These are phyloP conservation scores for Phortica magna DNA, from an alignment of 2,888 invertebrate species.

Conservation along the genomic window DNA sequence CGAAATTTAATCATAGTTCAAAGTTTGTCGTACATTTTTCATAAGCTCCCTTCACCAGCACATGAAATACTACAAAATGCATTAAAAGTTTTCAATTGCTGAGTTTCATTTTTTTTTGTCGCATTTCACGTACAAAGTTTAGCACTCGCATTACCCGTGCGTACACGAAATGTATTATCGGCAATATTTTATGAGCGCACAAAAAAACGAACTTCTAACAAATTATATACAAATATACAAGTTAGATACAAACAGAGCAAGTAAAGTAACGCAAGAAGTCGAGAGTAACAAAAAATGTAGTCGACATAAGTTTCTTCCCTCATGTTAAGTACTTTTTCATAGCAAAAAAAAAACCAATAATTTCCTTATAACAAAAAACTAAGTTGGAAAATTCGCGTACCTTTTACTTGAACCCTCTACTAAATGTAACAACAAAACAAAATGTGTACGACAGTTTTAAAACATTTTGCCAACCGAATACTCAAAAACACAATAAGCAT, in stretches of 20 bases:
- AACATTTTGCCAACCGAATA: neutral
- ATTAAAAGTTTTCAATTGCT: slow-evolving; percentile 32
- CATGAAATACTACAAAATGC: slow-evolving; percentile 18
- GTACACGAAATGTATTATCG: slow-evolving; percentile 24
- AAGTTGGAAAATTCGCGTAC: no score
- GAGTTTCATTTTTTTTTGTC: neutral
- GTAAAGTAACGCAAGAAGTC: neutral
- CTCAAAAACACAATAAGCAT: neutral
- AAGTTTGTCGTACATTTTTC: neutral
- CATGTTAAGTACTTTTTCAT: slow-evolving; percentile 1
- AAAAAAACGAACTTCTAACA: neutral
- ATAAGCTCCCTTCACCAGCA: neutral
- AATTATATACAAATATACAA: neutral
- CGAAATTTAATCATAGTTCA: slow-evolving; percentile 6
- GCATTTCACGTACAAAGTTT: neutral
- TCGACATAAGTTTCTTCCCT: slow-evolving; percentile 18
- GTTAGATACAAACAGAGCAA: neutral
- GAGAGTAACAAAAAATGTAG: slow-evolving; percentile 19
- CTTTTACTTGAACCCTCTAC: no score
- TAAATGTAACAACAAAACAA: no score
- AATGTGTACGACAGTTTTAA: neutral
- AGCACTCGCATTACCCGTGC: slow-evolving; percentile 11
- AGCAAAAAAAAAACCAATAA: neutral
- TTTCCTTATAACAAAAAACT: neutral
- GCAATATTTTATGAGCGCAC: slow-evolving; percentile 26